phyloP scores from a whole-genome alignment of 2,113 vertebrate species.

The Nipponia nippon region DNA sequence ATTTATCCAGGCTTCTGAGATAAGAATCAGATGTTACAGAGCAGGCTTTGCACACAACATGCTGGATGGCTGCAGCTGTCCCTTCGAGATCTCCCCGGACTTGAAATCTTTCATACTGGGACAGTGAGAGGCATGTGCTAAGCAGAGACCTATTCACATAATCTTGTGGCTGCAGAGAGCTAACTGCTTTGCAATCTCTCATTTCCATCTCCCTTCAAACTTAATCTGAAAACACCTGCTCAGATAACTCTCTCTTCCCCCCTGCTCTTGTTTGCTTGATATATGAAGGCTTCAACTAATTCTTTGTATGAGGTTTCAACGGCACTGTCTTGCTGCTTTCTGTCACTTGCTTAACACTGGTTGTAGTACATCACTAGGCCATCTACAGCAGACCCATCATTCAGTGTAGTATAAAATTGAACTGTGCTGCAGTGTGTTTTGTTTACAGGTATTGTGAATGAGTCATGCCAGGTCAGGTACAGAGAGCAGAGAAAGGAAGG shows the following conservation, averaged over 20 bases:
- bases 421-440: background rate
- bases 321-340: background rate
- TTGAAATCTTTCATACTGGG: background rate
- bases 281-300: background rate
- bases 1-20: constrained; percentile 4
- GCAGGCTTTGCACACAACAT: background rate
- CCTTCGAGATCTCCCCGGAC: background rate
- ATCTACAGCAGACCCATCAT: background rate
- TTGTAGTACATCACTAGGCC: background rate
- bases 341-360: background rate
- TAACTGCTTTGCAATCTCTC: background rate
- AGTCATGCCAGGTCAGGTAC: background rate
- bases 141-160: background rate
- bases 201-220: constrained; percentile 18
- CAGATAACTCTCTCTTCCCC: background rate
- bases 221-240: constrained; percentile 27
- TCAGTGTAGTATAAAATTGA: background rate
- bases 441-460: background rate
- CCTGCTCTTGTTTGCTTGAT: background rate
- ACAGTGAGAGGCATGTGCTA: background rate
- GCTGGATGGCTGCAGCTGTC: background rate
- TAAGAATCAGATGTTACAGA: background rate
- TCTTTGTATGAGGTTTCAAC: background rate
- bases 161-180: background rate
- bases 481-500: background rate